These are phyloP conservation scores for Phyllotreta striolata DNA, from an alignment of 2,888 invertebrate species.

Conservation along the genomic window DNA sequence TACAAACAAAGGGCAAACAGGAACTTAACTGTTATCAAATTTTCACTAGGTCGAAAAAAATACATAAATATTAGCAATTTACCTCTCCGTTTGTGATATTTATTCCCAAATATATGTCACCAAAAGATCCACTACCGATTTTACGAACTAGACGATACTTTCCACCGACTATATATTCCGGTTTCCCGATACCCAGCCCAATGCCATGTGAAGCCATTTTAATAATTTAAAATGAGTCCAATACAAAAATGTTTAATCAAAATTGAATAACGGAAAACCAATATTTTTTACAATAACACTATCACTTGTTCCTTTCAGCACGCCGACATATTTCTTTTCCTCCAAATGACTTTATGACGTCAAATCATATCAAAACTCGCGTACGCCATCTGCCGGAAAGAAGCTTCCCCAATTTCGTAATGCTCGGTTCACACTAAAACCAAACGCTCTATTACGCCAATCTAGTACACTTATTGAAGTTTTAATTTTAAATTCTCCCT, in stretches of 20 bases:
- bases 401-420: neutral
- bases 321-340: slow-evolving; percentile 66
- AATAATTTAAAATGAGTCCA: slow-evolving; percentile 56
- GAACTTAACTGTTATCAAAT: slow-evolving; percentile 6
- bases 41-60: slow-evolving; percentile 1
- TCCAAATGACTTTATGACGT: slow-evolving; percentile 58
- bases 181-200: slow-evolving; percentile 58
- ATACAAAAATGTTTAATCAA: slow-evolving; percentile 56
- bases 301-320: slow-evolving; percentile 64
- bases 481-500: too few relatives aligned
- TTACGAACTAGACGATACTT: slow-evolving; percentile 95
- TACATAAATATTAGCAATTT: slow-evolving; percentile 53
- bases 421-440: too few relatives aligned
- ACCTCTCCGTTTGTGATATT: slow-evolving; percentile 91
- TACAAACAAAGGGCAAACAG: slow-evolving; percentile 41
- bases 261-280: slow-evolving; percentile 59
- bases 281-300: slow-evolving; percentile 61
- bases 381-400: slow-evolving; percentile 28
- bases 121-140: slow-evolving; percentile 99
- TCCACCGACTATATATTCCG: slow-evolving; percentile 86
- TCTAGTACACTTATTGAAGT: too few relatives aligned
- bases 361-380: slow-evolving; percentile 33
- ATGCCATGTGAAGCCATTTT: slow-evolving; percentile 58
- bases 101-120: slow-evolving; percentile 97
- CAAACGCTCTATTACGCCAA: too few relatives aligned